A percentile compares a stretch with the other conserved stretches of the same genome.
Conservation (phyloP, 2,888 invertebrate species). For the Cryptocephalus primarius region DNA sequence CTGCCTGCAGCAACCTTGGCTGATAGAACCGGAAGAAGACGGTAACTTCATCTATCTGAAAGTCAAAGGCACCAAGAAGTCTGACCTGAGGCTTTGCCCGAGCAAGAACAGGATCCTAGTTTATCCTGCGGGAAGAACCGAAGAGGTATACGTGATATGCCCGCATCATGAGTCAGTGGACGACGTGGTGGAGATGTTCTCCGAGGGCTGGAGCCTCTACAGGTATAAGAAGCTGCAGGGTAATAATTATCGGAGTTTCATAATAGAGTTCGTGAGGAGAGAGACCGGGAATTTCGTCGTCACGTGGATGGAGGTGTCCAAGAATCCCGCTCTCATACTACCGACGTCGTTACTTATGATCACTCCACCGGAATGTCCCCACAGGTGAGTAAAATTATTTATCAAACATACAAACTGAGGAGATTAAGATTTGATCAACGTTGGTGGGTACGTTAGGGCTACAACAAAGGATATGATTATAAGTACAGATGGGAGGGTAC, state of each 20-base stretch:
- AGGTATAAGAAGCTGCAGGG: constrained; percentile 39
- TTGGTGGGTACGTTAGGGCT: no score
- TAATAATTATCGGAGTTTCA: constrained; percentile 51
- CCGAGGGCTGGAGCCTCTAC: constrained; percentile 45
- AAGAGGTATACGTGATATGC: constrained; percentile 53
- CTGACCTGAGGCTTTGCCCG: constrained; percentile 41
- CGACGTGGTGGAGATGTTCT: constrained; percentile 55
- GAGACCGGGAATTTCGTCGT: constrained; percentile 64
- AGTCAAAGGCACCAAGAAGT: constrained; percentile 51
- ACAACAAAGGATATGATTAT: no score
- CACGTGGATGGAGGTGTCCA: constrained; percentile 70
- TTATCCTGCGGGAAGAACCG: constrained; percentile 57
- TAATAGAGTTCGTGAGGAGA: constrained; percentile 63
- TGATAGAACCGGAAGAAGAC: constrained; percentile 64
- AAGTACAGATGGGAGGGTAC: no score
- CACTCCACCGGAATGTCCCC: constrained; percentile 55
- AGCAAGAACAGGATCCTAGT: constrained; percentile 63
- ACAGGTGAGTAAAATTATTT: constrained; percentile 41
- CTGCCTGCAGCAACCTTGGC: constrained; percentile 67
- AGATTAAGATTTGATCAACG: not conserved
- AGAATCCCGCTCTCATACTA: constrained; percentile 46
- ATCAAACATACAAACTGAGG: not conserved
- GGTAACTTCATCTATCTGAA: constrained; percentile 63
- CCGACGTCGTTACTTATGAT: constrained; percentile 42
- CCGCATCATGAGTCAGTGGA: constrained; percentile 40